Conservation (phyloP, 2,888 invertebrate genomes). For the Melanchra persicariae region DNA sequence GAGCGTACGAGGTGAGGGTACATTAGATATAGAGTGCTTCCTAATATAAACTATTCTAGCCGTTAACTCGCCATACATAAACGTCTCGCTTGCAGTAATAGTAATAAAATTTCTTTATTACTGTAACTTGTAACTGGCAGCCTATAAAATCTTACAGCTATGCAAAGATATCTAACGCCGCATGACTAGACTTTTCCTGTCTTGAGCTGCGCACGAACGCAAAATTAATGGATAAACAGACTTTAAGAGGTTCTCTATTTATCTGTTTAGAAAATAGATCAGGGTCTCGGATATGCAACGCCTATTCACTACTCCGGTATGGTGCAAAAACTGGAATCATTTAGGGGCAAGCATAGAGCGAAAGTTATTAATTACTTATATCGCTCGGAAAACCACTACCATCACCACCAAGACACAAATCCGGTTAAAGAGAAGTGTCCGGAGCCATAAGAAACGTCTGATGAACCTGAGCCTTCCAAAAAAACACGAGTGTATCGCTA, state of each 20-base stretch:
- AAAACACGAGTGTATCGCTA: too few relatives aligned
- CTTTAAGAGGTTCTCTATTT: background rate
- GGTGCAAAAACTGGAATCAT: background rate
- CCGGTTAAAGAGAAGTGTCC: too few relatives aligned
- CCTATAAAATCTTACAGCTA: conserved; percentile 63
- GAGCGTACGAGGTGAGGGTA: conserved; percentile 12
- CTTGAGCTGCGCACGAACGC: conserved; percentile 10
- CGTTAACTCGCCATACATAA: conserved; percentile 19
- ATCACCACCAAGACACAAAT: too few relatives aligned
- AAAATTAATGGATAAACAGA: background rate
- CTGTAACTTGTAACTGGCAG: conserved; percentile 46
- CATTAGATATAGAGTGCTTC: conserved; percentile 28
- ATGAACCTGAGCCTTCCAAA: too few relatives aligned
- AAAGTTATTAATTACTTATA: background rate
- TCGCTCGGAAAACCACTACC: too few relatives aligned
- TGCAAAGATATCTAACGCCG: conserved; percentile 27
- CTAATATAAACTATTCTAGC: conserved; percentile 17
- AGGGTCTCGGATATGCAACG: background rate
- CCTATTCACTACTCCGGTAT: background rate
- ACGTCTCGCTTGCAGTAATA: conserved; percentile 18
- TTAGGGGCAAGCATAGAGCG: background rate
- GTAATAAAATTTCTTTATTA: conserved; percentile 26
- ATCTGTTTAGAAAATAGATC: background rate
- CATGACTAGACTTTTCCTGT: conserved; percentile 9
- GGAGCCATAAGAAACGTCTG: too few relatives aligned